Evolutionary conservation across 2,797 vertebrate genomes (phyloP), one percentile per base, ranked within the genome.

Genomic region (Pangasius djambal): DNA sequence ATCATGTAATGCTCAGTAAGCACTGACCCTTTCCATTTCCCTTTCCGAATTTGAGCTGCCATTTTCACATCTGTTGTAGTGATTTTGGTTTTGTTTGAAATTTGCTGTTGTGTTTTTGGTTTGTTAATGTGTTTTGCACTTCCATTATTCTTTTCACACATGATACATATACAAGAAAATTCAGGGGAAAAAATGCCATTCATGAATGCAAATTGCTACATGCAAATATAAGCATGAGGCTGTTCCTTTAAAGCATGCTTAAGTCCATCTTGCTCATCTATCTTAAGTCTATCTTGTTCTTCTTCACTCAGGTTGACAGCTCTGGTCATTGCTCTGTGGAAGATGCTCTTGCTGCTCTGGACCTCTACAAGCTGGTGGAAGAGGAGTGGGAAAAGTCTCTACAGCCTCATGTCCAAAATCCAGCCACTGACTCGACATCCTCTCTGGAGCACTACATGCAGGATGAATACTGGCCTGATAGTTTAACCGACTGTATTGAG

Each of bases 341-440:
- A 92, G 99, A 99, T 0, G 97, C 99, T 4, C 86, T 28, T 72
- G 97, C 98, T 0, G 93, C 98, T 31, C 97, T 99, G 92, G 98
- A 99, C 91, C 96, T 99, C 37, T 99, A 99, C 95, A 97, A 97
- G 91, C 95, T 99, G 94, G 98, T 99, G 89, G 97, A 98, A 92
- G 94, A 90, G 8, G 94, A 96, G 89, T 98, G 98, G 97, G 98
- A 99, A 86, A 92, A 89, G 20, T 92, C 95, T 77, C 85, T 96
- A 88, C 95, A 95, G 74, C 37, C 4, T 92, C 95, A 95, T 9
- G 91, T 91, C 48, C 95, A 88, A 4, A 77, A 85, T 0, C 74
- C 0, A 0, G 78, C 83, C 79, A 92, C 92, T 0, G 91, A 91
- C 88, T 89, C 90, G 9, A 81, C 90, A 57, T 78, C 92, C 50